phyloP scores from a whole-genome alignment of 2,113 vertebrate species.

The Pachyramphus minor region DNA sequence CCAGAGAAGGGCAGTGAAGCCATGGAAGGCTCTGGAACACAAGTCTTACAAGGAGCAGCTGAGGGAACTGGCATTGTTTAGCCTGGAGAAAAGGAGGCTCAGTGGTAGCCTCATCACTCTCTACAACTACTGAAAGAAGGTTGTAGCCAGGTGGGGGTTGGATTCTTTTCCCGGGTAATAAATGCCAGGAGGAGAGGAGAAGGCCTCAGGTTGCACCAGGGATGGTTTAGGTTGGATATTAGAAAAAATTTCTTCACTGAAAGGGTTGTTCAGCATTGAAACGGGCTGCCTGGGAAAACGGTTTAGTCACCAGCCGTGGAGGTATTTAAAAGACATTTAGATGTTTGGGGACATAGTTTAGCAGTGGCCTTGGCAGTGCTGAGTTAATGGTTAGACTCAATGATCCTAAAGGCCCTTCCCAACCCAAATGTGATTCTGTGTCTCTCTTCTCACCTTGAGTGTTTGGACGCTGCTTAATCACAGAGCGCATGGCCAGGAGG shows the following conservation, averaged over 20 bases:
- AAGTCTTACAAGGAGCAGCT: background rate
- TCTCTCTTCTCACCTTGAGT: background rate
- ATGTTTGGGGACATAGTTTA: background rate
- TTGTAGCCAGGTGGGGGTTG: accelerated
- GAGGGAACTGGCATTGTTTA: background rate
- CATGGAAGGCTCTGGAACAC: background rate
- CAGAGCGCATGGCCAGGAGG: background rate
- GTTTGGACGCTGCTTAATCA: background rate
- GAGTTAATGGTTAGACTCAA: background rate
- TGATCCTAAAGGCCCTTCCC: background rate
- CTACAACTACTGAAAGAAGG: background rate
- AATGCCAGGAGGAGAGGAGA: background rate
- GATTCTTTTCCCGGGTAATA: background rate
- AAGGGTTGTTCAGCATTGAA: background rate
- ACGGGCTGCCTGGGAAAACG: background rate
- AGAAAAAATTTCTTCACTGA: background rate
- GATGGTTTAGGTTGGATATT: background rate
- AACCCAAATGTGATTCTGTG: background rate
- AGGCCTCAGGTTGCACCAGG: background rate
- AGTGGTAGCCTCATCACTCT: background rate
- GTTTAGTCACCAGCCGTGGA: background rate
- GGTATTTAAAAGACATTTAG: background rate
- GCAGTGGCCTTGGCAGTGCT: background rate
- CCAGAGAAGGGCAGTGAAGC: background rate
- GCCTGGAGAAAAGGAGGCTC: background rate